Conservation (phyloP, 2,113 vertebrate genomes). For the Cranoglanis bouderius region DNA sequence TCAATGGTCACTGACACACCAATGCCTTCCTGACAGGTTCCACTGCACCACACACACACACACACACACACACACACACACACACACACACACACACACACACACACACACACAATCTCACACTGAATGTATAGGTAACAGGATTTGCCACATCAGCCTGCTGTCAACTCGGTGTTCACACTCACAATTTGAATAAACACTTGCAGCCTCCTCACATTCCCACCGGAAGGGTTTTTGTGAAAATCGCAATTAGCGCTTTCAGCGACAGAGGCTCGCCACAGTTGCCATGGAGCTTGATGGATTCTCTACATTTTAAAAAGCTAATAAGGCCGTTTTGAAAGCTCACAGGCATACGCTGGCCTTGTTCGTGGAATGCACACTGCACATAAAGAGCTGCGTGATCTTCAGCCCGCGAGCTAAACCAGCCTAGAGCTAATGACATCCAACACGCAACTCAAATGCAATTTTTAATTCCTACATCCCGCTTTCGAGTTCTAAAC, state of each 20-base stretch:
- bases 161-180: constrained; percentile 37
- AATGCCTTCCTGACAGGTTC: neutral
- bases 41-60: neutral
- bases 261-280: constrained; percentile 4
- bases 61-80: constrained; percentile 15
- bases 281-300: constrained; percentile 51
- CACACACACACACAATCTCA: neutral
- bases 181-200: constrained; percentile 32
- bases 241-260: constrained; percentile 47
- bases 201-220: constrained; percentile 22
- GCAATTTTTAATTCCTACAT: neutral
- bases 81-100: constrained; percentile 15
- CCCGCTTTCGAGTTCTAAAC: constrained; percentile 24
- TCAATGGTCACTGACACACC: neutral
- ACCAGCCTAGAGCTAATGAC: neutral
- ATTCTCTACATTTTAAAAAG: constrained; percentile 42
- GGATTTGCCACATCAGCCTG: constrained; percentile 27
- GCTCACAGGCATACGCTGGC: neutral
- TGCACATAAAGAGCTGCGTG: constrained; percentile 27
- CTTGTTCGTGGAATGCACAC: constrained; percentile 25
- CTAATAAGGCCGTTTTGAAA: constrained; percentile 48
- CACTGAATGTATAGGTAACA: constrained; percentile 7
- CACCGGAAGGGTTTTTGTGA: constrained; percentile 35
- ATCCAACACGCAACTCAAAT: constrained; percentile 12
- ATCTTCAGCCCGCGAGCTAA: neutral